These are phyloP conservation scores for Heliconius nattereri DNA, from an alignment of 1,140 invertebrate species.

Conservation along the genomic window DNA sequence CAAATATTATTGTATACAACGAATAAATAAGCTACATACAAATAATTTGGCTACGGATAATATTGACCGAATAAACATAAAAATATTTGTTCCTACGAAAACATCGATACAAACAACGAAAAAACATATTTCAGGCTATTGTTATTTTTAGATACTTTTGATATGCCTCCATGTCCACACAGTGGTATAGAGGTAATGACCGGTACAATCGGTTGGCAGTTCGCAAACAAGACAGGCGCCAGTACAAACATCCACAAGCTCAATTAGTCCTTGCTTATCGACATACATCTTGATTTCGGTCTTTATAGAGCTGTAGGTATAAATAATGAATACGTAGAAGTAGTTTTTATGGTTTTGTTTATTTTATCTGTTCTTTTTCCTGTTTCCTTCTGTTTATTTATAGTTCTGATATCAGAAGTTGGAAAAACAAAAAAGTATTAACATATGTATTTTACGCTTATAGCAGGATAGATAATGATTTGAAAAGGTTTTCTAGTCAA, in stretches of 20 bases:
- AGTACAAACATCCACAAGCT: conserved; percentile 51
- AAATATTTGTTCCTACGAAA: background rate
- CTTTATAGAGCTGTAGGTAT: background rate
- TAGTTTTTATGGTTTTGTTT: background rate
- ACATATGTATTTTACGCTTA: no score
- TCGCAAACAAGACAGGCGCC: conserved; percentile 54
- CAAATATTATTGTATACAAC: background rate
- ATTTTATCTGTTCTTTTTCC: no score
- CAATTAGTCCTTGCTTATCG: conserved; percentile 45
- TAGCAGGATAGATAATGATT: no score
- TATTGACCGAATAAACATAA: background rate
- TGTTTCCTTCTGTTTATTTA: no score
- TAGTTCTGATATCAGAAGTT: no score
- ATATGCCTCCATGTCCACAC: background rate
- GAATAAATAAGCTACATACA: background rate
- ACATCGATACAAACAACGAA: background rate
- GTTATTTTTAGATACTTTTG: conserved; percentile 8
- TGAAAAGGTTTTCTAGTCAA: no score
- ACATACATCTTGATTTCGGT: conserved; percentile 9
- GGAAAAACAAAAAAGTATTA: no score
- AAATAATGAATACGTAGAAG: background rate
- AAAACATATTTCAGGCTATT: background rate
- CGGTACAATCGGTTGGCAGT: conserved; percentile 46
- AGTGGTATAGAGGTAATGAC: conserved; percentile 22
- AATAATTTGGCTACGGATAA: background rate